Evolutionary conservation across 2,797 vertebrate species (phyloP), one percentile per base, ranked within the genome.

Genomic region (Poliocrania exsul): DNA sequence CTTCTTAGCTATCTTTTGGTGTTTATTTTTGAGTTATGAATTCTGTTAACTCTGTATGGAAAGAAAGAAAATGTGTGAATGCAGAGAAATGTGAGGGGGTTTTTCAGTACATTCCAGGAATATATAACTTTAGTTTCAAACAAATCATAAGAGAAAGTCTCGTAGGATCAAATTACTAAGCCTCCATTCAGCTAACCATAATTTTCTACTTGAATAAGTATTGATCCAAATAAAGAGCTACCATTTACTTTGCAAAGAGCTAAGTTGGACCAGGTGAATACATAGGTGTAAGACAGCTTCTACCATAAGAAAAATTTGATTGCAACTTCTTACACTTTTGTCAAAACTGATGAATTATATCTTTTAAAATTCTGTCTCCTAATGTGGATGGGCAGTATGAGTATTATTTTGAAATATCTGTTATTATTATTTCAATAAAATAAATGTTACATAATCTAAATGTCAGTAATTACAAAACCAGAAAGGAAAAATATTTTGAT

Each of bases 271-370:
- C 20, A 21, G 2, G 23, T 2, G 3, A 24, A 50, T n/a, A 21
- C 12, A 37, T 0, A 42, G 6, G 9, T 37, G 1, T 35, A 60
- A 66, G 28, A 37, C 12, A 78, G 3, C 0, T 11, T 23, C 15
- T 61, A 49, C 10, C 33, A 24, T 16, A 29, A 70, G 66, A 67
- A 11, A 54, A n/a, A 17, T 6, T 38, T 31, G 3, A 1, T n/a
- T 46, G 33, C 26, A 2, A 38, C 25, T 73, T 77, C 11, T 57
- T 69, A 40, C 10, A 29, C 3, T 56, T 61, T 40, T 69, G 13
- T 42, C 42, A 80, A 49, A 72, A 53, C 10, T 26, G 3, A 7
- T 29, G 13, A 64, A 81, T 11, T 57, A 9, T 38, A 1, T 23
- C 17, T 83, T 60, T 10, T 1, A 81, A 67, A 73, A 35, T 18